Conservation (phyloP, 2,888 invertebrate genomes). For the Caenorhabditis japonica region DNA sequence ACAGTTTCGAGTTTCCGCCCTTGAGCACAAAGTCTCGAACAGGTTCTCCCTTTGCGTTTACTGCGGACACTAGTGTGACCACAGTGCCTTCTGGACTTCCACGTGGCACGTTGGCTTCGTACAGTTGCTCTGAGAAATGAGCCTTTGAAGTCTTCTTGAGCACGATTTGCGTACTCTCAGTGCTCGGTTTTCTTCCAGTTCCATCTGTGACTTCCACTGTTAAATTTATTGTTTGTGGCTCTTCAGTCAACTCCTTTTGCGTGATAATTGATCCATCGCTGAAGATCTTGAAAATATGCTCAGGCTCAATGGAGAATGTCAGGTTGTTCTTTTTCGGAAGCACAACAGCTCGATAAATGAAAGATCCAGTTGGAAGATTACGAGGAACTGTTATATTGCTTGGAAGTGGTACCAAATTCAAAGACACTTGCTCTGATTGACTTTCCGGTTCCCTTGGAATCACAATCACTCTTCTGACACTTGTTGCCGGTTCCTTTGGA, state of each 20-base stretch:
- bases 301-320: slow-evolving; percentile 25
- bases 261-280: slow-evolving; percentile 23
- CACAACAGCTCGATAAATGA: slow-evolving; percentile 27
- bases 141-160: slow-evolving; percentile 8
- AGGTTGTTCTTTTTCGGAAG: slow-evolving; percentile 7
- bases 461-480: slow-evolving; percentile 19
- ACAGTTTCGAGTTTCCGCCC: slow-evolving; percentile 30
- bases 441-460: slow-evolving; percentile 23
- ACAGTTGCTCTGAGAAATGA: slow-evolving; percentile 27
- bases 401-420: slow-evolving; percentile 33
- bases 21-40: slow-evolving; percentile 11
- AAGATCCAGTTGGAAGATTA: slow-evolving; percentile 26
- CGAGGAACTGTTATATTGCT: slow-evolving; percentile 8
- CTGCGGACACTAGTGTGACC: slow-evolving; percentile 29
- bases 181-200: too few species aligned
- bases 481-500: slow-evolving; percentile 26
- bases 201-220: slow-evolving; percentile 7
- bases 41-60: slow-evolving; percentile 5
- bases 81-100: slow-evolving; percentile 6
- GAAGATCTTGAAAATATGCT: slow-evolving; percentile 28
- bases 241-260: slow-evolving; percentile 2
- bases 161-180: not conserved
- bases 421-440: not conserved
- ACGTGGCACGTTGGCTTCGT: slow-evolving; percentile 21
- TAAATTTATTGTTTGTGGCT: slow-evolving; percentile 21